Percentiles rank a stretch among this genome's conserved stretches.
These are phyloP conservation scores for Desoria tigrina DNA, from an alignment of 2,888 invertebrate species.

Conservation along the genomic window DNA sequence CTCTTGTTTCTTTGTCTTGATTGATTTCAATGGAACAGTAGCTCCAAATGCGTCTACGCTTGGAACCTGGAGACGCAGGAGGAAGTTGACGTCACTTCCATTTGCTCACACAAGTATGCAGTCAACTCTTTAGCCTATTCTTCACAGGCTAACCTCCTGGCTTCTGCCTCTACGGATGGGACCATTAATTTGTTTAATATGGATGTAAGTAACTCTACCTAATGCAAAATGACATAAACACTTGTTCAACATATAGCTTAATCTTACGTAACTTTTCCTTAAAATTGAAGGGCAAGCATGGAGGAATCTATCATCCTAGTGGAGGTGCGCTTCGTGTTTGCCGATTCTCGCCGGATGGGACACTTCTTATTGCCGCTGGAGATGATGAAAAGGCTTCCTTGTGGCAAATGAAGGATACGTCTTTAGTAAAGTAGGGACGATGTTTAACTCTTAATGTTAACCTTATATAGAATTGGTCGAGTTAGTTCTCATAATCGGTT, in stretches of 20 bases:
- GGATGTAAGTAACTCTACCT: slow-evolving; percentile 28
- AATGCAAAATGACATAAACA: too few species aligned
- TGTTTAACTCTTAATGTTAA: not conserved
- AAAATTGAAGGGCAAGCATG: slow-evolving; percentile 59
- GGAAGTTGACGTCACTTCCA: slow-evolving; percentile 46
- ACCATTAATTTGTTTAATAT: slow-evolving; percentile 59
- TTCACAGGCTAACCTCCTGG: slow-evolving; percentile 63
- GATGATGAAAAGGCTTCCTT: slow-evolving; percentile 69
- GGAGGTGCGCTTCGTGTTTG: slow-evolving; percentile 65
- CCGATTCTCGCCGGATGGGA: slow-evolving; percentile 66
- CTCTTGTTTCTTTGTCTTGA: slow-evolving; percentile 44
- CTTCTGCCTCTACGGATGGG: slow-evolving; percentile 65
- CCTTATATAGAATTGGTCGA: not conserved
- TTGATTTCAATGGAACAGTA: slow-evolving; percentile 50
- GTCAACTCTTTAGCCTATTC: slow-evolving; percentile 67
- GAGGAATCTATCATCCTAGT: slow-evolving; percentile 61
- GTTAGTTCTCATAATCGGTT: slow-evolving; percentile 34
- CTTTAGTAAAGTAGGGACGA: slow-evolving; percentile 61
- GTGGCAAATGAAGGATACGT: slow-evolving; percentile 64
- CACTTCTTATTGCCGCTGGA: slow-evolving; percentile 62
- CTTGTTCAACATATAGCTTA: not conserved
- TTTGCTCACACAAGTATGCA: slow-evolving; percentile 62
- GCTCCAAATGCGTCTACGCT: slow-evolving; percentile 51
- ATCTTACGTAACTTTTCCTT: not conserved
- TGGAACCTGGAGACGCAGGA: slow-evolving; percentile 50